Evolutionary conservation across 2,797 vertebrate genomes (phyloP).

Genomic region (Notamacropus eugenii): DNA sequence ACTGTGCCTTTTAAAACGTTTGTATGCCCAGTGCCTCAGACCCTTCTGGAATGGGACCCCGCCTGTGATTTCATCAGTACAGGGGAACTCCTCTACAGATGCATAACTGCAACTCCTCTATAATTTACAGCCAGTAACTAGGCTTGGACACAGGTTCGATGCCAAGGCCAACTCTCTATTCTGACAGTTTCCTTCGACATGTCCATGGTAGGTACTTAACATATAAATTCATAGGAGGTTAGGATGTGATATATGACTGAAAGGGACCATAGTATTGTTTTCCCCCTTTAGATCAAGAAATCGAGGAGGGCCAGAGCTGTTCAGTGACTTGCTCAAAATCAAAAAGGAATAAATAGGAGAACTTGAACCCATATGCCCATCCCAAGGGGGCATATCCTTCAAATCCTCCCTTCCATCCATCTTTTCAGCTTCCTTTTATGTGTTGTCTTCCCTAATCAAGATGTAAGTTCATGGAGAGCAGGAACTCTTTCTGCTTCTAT

Average conservation of each 20-base stretch:
- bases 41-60: neutral
- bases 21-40: neutral
- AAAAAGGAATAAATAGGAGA: constrained; percentile 3
- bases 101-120: no score
- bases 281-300: neutral
- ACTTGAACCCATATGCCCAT: neutral
- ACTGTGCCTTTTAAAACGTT: neutral
- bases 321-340: neutral
- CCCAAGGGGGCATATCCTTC: no score
- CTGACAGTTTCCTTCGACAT: no score
- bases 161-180: no score
- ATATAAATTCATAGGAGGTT: neutral
- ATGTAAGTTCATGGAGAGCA: neutral
- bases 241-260: neutral
- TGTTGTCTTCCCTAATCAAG: neutral
- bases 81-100: neutral
- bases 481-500: neutral
- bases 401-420: neutral
- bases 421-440: neutral
- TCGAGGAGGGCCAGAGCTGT: neutral
- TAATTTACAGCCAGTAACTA: no score
- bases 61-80: neutral
- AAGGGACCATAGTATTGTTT: constrained; percentile 9
- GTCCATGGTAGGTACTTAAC: no score
- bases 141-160: no score